Evolutionary conservation across 2,888 invertebrate genomes (phyloP).

Genomic region (Magallana nippona): DNA sequence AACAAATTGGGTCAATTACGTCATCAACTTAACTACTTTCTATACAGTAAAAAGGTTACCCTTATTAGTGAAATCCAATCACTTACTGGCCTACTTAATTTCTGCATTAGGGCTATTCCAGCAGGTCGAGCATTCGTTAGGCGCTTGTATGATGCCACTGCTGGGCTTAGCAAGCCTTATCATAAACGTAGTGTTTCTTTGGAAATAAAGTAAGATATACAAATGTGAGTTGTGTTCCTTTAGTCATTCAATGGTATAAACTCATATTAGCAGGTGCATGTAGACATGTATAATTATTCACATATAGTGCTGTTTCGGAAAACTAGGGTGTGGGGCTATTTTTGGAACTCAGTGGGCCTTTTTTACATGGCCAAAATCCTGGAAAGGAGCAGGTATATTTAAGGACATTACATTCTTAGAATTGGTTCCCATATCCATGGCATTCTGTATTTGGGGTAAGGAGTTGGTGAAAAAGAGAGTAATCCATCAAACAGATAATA

Average conservation of each 20-base stretch:
- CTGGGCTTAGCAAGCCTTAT: constrained; percentile 15
- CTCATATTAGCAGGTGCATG: not conserved
- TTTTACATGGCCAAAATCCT: constrained; percentile 1
- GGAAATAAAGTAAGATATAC: not conserved
- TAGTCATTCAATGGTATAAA: not conserved
- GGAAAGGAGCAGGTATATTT: constrained; percentile 8
- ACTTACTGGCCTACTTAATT: not conserved
- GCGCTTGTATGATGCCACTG: constrained; percentile 4
- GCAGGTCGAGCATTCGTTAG: not conserved
- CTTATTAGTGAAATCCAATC: not conserved
- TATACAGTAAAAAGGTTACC: not conserved
- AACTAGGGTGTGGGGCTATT: not conserved
- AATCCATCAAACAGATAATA: no score
- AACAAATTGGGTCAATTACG: not conserved
- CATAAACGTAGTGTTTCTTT: no score
- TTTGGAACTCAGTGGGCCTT: not conserved
- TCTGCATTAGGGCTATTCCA: not conserved
- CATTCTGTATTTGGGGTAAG: no score
- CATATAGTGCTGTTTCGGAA: not conserved
- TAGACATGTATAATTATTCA: no score
- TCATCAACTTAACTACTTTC: no score
- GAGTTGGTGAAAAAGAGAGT: no score
- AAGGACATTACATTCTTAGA: constrained; percentile 7
- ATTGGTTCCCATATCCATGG: no score
- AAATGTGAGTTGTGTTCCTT: not conserved